A percentile compares a stretch with the other conserved stretches of the same genome.
Evolutionary conservation across 2,797 vertebrate genomes (phyloP).

Genomic region (Melanotaenia boesemani): DNA sequence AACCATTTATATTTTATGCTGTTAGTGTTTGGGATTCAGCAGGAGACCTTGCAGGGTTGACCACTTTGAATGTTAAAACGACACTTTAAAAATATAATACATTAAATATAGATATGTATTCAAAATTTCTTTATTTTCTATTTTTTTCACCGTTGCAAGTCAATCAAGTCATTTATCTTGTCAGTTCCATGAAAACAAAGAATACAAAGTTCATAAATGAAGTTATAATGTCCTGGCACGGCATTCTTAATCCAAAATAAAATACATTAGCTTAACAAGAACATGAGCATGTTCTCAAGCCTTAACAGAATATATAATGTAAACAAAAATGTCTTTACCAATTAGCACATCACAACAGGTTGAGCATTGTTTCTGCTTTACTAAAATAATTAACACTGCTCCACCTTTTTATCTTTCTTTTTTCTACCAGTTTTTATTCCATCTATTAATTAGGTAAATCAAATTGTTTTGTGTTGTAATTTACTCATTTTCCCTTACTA

Average conservation of each 20-base stretch:
- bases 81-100: too few species aligned
- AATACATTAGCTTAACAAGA: not conserved
- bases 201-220: not conserved
- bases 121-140: not conserved
- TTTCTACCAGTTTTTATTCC: not conserved
- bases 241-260: not conserved
- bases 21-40: conserved; percentile 26
- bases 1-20: conserved; percentile 38
- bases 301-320: not conserved
- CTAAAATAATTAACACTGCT: conserved; percentile 7
- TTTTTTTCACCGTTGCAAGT: conserved; percentile 7
- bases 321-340: conserved; percentile 9
- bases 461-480: conserved; percentile 18
- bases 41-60: conserved; percentile 6
- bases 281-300: conserved; percentile 10
- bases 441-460: conserved; percentile 8
- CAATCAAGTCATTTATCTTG: not conserved
- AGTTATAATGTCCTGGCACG: not conserved
- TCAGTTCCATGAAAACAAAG: not conserved
- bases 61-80: conserved; percentile 2
- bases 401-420: conserved; percentile 12
- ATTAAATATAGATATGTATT: not conserved
- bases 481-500: conserved; percentile 2
- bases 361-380: conserved; percentile 10
- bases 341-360: conserved; percentile 2